Evolutionary conservation across 2,888 invertebrate species (phyloP).

Genomic region (Thereva nobilitata): DNA sequence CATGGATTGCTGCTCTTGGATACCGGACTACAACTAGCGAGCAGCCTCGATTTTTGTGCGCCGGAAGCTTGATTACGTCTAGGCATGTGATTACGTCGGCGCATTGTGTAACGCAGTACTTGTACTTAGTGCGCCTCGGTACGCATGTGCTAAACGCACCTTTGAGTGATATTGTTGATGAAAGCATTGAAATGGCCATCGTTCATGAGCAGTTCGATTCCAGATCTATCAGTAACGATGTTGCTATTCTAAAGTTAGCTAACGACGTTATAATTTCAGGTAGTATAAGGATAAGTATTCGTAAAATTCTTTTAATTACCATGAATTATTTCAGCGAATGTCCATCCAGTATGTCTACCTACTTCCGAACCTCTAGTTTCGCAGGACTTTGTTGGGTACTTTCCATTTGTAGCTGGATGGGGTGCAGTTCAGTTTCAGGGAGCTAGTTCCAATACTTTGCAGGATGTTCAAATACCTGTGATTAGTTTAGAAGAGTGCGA

Average conservation of each 20-base stretch:
- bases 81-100: slow-evolving; percentile 76
- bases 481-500: slow-evolving; percentile 53
- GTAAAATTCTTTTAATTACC: slow-evolving; percentile 6
- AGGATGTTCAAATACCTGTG: slow-evolving; percentile 59
- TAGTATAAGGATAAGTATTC: slow-evolving; percentile 39
- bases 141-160: slow-evolving; percentile 73
- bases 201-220: slow-evolving; percentile 72
- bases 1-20: slow-evolving; percentile 83
- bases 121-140: slow-evolving; percentile 70
- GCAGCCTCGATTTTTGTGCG: slow-evolving; percentile 66
- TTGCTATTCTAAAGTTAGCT: slow-evolving; percentile 72
- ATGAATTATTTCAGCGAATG: slow-evolving; percentile 44
- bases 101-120: slow-evolving; percentile 51
- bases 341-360: slow-evolving; percentile 79
- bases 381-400: slow-evolving; percentile 60
- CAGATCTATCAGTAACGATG: slow-evolving; percentile 71
- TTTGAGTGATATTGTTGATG: slow-evolving; percentile 68
- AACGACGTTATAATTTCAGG: slow-evolving; percentile 47
- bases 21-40: slow-evolving; percentile 49
- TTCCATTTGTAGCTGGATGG: slow-evolving; percentile 79
- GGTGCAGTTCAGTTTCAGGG: slow-evolving; percentile 65
- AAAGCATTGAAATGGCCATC: slow-evolving; percentile 64
- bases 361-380: slow-evolving; percentile 60
- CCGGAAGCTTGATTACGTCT: slow-evolving; percentile 71
- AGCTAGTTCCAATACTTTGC: slow-evolving; percentile 55